These are phyloP conservation scores for Ceramica pisi DNA, from an alignment of 2,888 invertebrate genomes.

Conservation along the genomic window DNA sequence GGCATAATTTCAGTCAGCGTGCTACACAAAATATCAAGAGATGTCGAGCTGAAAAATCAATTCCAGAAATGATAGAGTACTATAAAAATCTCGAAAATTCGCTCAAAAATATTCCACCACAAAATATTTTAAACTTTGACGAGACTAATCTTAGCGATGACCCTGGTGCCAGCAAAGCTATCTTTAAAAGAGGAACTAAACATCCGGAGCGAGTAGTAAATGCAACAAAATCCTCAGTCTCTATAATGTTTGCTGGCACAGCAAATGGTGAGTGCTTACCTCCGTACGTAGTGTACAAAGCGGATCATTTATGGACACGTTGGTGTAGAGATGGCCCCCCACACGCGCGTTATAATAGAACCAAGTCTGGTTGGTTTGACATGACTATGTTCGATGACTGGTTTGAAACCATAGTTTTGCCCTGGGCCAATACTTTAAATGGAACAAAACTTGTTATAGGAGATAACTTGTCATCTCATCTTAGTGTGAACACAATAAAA, in stretches of 20 bases:
- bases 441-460: conserved; percentile 22
- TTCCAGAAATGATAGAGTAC: conserved; percentile 8
- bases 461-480: conserved; percentile 26
- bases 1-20: conserved; percentile 27
- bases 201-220: conserved; percentile 9
- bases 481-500: conserved; percentile 13
- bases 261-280: conserved; percentile 6
- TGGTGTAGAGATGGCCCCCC: conserved; percentile 77
- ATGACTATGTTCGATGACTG: conserved; percentile 63
- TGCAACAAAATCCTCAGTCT: conserved; percentile 8
- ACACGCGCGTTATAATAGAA: conserved; percentile 62
- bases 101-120: neutral
- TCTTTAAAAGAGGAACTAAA: conserved; percentile 17
- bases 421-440: conserved; percentile 24
- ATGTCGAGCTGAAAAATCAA: conserved; percentile 14
- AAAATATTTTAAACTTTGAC: conserved; percentile 33
- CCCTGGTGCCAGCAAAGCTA: neutral
- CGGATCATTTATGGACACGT: conserved; percentile 68
- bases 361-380: conserved; percentile 76
- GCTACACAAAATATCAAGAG: conserved; percentile 28
- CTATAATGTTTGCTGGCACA: conserved; percentile 16
- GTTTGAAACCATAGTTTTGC: conserved; percentile 30
- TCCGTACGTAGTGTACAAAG: conserved; percentile 75
- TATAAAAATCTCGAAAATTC: conserved; percentile 9
- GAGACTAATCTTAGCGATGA: conserved; percentile 26